These are phyloP conservation scores for Donacobius atricapilla DNA, from an alignment of 2,113 vertebrate genomes.

Conservation along the genomic window DNA sequence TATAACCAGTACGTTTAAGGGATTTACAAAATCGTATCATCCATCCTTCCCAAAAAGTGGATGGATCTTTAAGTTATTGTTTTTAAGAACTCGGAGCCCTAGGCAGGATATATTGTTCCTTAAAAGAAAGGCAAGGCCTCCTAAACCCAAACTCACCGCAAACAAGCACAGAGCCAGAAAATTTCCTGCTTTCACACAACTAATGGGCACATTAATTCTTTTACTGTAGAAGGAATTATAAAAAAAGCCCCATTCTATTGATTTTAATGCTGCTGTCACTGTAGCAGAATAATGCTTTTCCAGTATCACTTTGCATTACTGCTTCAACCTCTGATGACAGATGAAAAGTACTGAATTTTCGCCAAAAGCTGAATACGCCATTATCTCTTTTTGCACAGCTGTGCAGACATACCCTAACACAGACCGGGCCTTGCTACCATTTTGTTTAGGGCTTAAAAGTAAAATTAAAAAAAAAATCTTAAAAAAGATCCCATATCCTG, in stretches of 20 bases:
- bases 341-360: slow-evolving; percentile 63
- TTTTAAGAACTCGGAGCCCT: not conserved
- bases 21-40: not conserved
- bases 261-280: slow-evolving; percentile 53
- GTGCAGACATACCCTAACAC: slow-evolving; percentile 5
- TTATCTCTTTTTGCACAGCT: slow-evolving; percentile 69
- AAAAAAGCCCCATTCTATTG: not conserved
- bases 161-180: not conserved
- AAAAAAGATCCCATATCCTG: not conserved
- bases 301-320: slow-evolving; percentile 51
- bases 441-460: slow-evolving; percentile 24
- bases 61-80: not conserved
- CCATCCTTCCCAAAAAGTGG: not conserved
- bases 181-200: slow-evolving; percentile 6
- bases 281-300: slow-evolving; percentile 50
- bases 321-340: slow-evolving; percentile 56
- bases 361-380: slow-evolving; percentile 67
- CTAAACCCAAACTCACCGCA: not conserved
- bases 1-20: not conserved
- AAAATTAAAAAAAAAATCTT: not conserved
- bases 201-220: slow-evolving; percentile 32
- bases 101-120: not conserved
- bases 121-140: slow-evolving; percentile 21
- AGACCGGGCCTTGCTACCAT: not conserved
- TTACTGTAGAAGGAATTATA: slow-evolving; percentile 27